A percentile compares a stretch with the other conserved stretches of the same genome.
These are phyloP conservation scores for Perodicticus potto DNA, from an alignment of 2,797 vertebrate species.

Conservation along the genomic window DNA sequence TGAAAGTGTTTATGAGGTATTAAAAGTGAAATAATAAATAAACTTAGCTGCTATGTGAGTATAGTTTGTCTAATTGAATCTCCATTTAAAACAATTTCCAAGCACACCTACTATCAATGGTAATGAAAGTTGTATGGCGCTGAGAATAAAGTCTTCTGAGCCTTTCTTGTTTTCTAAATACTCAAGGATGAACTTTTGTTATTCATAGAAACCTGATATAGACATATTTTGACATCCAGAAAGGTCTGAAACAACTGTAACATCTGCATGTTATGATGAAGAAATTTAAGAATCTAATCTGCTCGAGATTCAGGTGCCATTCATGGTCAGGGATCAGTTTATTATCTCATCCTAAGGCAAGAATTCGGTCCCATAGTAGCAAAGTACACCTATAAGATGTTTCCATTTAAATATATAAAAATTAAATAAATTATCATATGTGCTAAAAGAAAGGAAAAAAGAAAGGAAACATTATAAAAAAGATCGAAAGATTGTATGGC, in stretches of 20 bases:
- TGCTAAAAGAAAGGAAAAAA: background rate
- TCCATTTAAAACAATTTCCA: constrained; percentile 13
- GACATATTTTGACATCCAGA: background rate
- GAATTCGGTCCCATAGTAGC: background rate
- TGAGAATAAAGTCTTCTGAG: background rate
- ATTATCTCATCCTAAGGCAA: constrained; percentile 3
- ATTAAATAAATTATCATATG: background rate
- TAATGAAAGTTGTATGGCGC: background rate
- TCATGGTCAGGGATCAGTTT: background rate
- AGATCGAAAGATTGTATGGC: background rate
- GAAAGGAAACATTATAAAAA: background rate
- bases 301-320: background rate
- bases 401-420: background rate
- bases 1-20: background rate
- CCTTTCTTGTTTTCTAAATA: background rate
- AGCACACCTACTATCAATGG: background rate
- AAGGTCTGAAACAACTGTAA: background rate
- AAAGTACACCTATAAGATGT: background rate
- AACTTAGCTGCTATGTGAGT: background rate
- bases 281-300: background rate
- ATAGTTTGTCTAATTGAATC: background rate
- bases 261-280: background rate
- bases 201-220: background rate
- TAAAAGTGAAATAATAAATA: background rate
- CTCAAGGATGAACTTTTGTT: background rate